Percentiles rank a stretch among this genome's conserved stretches.
Conservation (phyloP, 2,113 vertebrate genomes). For the Rallus limicola region DNA sequence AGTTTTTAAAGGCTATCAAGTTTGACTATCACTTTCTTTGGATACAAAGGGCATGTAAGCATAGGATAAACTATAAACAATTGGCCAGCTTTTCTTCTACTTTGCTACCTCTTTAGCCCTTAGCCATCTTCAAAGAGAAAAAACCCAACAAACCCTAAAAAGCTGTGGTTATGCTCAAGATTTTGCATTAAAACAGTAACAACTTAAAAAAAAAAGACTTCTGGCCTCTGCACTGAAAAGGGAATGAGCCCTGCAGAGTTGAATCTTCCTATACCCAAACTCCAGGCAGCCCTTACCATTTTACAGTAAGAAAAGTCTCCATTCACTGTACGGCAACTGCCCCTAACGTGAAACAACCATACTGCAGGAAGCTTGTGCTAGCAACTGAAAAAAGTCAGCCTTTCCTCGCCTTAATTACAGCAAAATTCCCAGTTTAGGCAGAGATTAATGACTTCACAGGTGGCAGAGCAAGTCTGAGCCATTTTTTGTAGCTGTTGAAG, state of each 20-base stretch:
- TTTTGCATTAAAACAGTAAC: background rate
- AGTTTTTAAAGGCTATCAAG: background rate
- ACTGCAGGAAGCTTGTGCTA: background rate
- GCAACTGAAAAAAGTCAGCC: background rate
- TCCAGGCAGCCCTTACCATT: background rate
- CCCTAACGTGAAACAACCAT: accelerated
- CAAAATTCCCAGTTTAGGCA: background rate
- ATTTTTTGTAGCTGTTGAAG: background rate
- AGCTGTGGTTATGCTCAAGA: background rate
- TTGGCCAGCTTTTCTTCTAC: background rate
- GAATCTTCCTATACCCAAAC: background rate
- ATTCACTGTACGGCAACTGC: accelerated
- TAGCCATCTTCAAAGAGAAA: background rate
- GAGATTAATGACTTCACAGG: slow-evolving; percentile 38
- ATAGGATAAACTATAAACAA: background rate
- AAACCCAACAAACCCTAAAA: background rate
- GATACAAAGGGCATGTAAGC: background rate
- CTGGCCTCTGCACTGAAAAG: background rate
- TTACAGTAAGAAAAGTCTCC: background rate
- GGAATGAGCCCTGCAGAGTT: accelerated
- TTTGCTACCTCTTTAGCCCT: background rate
- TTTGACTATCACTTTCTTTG: background rate
- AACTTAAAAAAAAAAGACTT: background rate
- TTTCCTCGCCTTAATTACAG: background rate
- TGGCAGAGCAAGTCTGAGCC: background rate